Percentiles rank a stretch among this genome's conserved stretches.
phyloP scores from a whole-genome alignment of 2,888 invertebrate species.

The Pristionchus arcanus region DNA sequence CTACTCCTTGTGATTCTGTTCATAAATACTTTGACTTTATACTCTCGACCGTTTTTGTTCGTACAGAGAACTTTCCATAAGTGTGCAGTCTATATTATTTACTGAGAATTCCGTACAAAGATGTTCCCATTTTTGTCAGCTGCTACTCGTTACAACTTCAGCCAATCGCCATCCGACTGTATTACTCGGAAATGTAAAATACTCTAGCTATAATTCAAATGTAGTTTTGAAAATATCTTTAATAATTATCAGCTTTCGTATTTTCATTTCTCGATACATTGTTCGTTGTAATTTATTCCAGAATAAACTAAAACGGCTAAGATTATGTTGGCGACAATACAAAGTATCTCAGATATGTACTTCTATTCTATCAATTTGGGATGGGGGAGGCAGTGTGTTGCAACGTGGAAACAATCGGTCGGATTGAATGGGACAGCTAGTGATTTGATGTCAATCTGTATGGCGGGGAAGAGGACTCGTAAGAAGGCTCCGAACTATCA shows the following conservation, averaged over 20 bases:
- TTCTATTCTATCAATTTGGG: background rate
- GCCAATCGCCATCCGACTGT: slow-evolving; percentile 24
- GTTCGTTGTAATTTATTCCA: slow-evolving; percentile 30
- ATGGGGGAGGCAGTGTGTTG: background rate
- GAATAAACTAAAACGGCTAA: slow-evolving; percentile 29
- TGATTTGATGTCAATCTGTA: background rate
- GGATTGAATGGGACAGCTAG: no score
- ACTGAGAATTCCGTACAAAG: slow-evolving; percentile 10
- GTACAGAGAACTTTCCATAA: slow-evolving; percentile 2
- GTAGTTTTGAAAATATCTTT: slow-evolving; percentile 15
- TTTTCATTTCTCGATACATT: slow-evolving; percentile 26
- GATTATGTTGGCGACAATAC: background rate
- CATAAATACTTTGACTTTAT: slow-evolving; percentile 39
- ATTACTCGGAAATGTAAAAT: slow-evolving; percentile 26
- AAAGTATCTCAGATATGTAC: background rate
- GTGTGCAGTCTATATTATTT: background rate
- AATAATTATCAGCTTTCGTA: slow-evolving; percentile 20
- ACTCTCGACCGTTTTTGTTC: background rate
- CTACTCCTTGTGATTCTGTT: slow-evolving; percentile 27
- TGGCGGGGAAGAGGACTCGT: slow-evolving; percentile 34
- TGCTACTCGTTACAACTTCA: background rate
- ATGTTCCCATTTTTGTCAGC: slow-evolving; percentile 16
- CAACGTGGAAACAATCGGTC: background rate
- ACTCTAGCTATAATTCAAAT: slow-evolving; percentile 10
- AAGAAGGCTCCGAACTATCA: background rate